These are phyloP conservation scores for Meta bourneti DNA, from an alignment of 2,888 invertebrate species.

Conservation along the genomic window DNA sequence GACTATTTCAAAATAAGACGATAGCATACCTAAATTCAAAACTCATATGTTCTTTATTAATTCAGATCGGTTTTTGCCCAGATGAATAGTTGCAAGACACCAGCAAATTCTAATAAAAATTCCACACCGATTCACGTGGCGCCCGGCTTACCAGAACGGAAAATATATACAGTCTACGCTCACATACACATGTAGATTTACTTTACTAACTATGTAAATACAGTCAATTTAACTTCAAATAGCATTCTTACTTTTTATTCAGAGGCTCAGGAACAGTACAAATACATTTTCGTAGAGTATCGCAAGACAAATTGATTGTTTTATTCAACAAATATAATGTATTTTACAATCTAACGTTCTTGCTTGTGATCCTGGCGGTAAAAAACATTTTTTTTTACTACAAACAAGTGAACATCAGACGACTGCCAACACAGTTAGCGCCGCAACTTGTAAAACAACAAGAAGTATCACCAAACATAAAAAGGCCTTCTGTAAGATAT, in stretches of 20 bases:
- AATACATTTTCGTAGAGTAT: no score
- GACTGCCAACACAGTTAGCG: not conserved
- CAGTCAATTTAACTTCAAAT: no score
- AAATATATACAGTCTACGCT: not conserved
- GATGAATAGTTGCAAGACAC: no score
- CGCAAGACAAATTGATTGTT: no score
- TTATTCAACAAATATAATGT: not conserved
- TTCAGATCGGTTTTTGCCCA: no score
- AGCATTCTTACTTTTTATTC: no score
- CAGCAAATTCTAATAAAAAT: not conserved
- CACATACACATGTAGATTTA: not conserved
- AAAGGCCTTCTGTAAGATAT: not conserved
- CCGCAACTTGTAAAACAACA: not conserved
- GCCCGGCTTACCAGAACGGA: not conserved
- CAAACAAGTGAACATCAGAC: not conserved
- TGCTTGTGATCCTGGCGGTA: not conserved
- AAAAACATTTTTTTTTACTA: not conserved
- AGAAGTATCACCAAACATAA: not conserved
- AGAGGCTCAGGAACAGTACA: no score
- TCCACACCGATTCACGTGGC: not conserved
- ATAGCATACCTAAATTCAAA: no score
- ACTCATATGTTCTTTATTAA: no score
- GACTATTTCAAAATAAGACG: no score
- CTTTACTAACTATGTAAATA: not conserved
- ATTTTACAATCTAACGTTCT: not conserved